Evolutionary conservation across 2,113 vertebrate genomes (phyloP), one percentile per base, ranked within the genome.

Genomic region (Larimichthys crocea): DNA sequence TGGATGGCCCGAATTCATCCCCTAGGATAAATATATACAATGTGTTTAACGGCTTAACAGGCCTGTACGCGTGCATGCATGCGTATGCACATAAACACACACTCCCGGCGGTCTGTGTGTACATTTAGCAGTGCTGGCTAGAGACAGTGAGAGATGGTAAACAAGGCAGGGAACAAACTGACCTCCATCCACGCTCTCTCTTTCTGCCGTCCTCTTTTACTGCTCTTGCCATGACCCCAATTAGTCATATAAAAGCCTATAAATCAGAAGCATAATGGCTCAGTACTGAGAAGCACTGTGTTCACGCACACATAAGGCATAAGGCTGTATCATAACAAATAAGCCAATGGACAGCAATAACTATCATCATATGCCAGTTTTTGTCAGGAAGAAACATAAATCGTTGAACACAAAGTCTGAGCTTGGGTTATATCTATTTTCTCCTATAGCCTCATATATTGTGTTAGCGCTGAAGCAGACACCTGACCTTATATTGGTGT

Each of bases 11-110:
- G 81, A 78, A 91, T 93, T 89, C 85, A 90, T 89, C 77, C 81
- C 84, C 76, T 31, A 73, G 87, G 85, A 92, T 91, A 92, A 93
- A 92, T 86, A 90, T 87, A 93, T 89, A 91, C 90, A 90, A 89
- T 89, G 89, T 88, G 88, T 92, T 92, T 88, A 92, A 90, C 44
- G 55, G 90, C 90, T 92, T 92, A 92, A 83, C 68, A 0, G 78
- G 77, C 26, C 15, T 0, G 0, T 60, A 76, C 20, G 3, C 46
- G 17, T 48, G 26, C 85, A 70, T 48, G 31, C 49, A 63, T 40
- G 35, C 35, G 7, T 35, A 35, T 8, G 35, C 74, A 74, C 12
- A 70, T 2, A 8, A 14, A 56, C 24, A 70, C 63, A 62, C 56
- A 5, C 52, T 22, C 22, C 9, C 4, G 22, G 26, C 11, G 46